phyloP scores from a whole-genome alignment of 2,797 vertebrate genomes.

The Thunnus albacares region DNA sequence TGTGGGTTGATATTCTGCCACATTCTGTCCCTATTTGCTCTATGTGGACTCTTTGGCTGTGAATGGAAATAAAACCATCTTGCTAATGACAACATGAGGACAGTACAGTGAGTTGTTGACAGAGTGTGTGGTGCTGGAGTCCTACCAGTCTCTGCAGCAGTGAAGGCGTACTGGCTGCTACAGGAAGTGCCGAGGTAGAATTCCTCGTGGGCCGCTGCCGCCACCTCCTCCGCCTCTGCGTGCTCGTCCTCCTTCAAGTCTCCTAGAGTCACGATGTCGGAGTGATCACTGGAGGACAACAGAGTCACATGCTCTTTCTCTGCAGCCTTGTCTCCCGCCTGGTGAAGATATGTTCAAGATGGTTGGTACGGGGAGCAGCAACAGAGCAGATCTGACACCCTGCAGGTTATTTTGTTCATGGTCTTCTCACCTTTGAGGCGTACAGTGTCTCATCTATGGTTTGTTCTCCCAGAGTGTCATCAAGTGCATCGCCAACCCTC shows the following conservation, averaged over 20 bases:
- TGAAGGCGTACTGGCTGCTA: slow-evolving; percentile 96
- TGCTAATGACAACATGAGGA: not conserved
- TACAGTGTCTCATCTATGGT: slow-evolving; percentile 71
- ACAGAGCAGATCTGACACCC: not conserved
- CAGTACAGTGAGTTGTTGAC: not conserved
- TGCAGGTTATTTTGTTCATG: not conserved
- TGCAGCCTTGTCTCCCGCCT: slow-evolving; percentile 75
- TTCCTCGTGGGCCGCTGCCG: slow-evolving; percentile 73
- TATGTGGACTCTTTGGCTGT: not conserved
- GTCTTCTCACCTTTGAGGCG: slow-evolving; percentile 83
- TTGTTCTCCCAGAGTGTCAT: slow-evolving; percentile 73
- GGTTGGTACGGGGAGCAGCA: not conserved
- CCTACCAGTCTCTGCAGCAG: slow-evolving; percentile 88
- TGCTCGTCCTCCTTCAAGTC: slow-evolving; percentile 86
- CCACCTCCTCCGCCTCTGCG: slow-evolving; percentile 72
- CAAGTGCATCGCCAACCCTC: slow-evolving; percentile 58
- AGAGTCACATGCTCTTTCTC: slow-evolving; percentile 83
- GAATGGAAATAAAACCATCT: slow-evolving; percentile 8
- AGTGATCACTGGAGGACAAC: slow-evolving; percentile 93
- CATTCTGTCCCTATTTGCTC: not conserved
- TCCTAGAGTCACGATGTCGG: slow-evolving; percentile 95
- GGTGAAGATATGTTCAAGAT: slow-evolving; percentile 23
- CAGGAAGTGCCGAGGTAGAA: slow-evolving; percentile 94
- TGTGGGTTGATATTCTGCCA: slow-evolving; percentile 19
- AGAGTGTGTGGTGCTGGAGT: not conserved